Evolutionary conservation across 2,888 invertebrate genomes (phyloP).

Genomic region (Caenorhabditis zanzibari): DNA sequence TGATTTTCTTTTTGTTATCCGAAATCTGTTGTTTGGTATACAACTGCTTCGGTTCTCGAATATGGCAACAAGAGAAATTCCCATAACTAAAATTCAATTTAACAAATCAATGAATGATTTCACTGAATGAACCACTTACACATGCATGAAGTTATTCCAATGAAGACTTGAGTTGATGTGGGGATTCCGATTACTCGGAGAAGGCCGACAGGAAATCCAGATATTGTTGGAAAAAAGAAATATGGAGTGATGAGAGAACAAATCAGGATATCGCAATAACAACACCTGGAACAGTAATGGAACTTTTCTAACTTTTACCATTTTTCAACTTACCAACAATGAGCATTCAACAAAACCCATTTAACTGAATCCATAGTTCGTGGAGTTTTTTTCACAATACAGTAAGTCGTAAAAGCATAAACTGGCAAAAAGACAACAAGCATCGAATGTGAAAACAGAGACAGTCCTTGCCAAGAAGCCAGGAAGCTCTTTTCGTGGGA

Average conservation of each 20-base stretch:
- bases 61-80: constrained; percentile 23
- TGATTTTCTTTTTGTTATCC: constrained; percentile 15
- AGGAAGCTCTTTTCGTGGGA: constrained; percentile 17
- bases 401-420: constrained; percentile 43
- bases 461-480: constrained; percentile 54
- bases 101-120: neutral
- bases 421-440: constrained; percentile 28
- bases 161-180: constrained; percentile 27
- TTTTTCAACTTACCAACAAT: constrained; percentile 34
- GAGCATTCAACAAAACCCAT: constrained; percentile 33
- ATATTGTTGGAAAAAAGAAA: constrained; percentile 53
- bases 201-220: constrained; percentile 46
- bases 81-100: constrained; percentile 42
- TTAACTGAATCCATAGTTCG: constrained; percentile 44
- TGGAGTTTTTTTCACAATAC: constrained; percentile 47
- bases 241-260: constrained; percentile 56
- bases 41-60: constrained; percentile 54
- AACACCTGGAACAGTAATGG: constrained; percentile 27
- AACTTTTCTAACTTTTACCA: neutral
- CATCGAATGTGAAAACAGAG: constrained; percentile 38
- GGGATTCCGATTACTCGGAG: constrained; percentile 39
- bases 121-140: constrained; percentile 21
- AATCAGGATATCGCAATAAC: constrained; percentile 32
- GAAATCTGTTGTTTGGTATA: constrained; percentile 36
- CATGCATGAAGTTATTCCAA: constrained; percentile 27